Conservation (phyloP, 2,113 vertebrate genomes). For the Cepphus grylle region DNA sequence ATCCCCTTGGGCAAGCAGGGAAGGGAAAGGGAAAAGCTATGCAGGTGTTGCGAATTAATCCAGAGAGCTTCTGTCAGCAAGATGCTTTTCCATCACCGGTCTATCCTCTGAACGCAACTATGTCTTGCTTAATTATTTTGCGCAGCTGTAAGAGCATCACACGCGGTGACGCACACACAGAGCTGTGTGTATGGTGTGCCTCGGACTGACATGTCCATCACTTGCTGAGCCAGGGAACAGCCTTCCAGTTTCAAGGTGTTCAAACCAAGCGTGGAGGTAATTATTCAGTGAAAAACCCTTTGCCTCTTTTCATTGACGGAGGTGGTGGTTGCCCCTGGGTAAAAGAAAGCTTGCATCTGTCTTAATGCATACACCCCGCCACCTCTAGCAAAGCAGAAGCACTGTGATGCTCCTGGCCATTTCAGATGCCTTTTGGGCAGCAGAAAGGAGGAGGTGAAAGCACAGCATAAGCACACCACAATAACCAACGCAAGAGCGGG, state of each 20-base stretch:
- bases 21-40: not conserved
- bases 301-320: not conserved
- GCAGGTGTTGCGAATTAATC: not conserved
- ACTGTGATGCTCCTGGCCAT: not conserved
- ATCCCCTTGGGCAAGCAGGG: not conserved
- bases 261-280: not conserved
- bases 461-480: accelerated
- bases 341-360: not conserved
- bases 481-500: accelerated
- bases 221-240: not conserved
- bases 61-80: not conserved
- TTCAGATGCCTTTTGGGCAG: not conserved
- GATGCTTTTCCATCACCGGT: not conserved
- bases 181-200: not conserved
- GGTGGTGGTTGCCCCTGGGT: not conserved
- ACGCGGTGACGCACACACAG: not conserved
- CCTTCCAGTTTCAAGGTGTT: not conserved
- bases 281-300: not conserved
- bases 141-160: not conserved
- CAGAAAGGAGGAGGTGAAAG: accelerated
- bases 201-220: not conserved
- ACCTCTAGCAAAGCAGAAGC: not conserved
- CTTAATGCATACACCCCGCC: not conserved
- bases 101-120: not conserved
- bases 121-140: not conserved